Base-by-base conservation (phyloP, 2,797 vertebrate species). In the Malurus splendens region DNA sequence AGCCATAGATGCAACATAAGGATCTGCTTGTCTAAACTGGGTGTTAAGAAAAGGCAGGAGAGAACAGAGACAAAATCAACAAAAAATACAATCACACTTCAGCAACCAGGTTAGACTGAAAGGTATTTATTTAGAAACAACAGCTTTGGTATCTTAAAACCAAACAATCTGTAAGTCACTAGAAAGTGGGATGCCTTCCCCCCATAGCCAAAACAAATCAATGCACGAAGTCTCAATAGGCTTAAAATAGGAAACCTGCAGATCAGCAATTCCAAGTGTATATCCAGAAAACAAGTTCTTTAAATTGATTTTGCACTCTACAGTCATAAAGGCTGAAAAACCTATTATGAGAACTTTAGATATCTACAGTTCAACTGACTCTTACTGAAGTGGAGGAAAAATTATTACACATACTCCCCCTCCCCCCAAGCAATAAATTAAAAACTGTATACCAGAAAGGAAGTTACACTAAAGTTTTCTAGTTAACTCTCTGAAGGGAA, bases 81-180 rank as follows among this genome's bases (percentile, higher is more conserved):
- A 24, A 54, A 47, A 65, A 52, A 24, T 22, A 15, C 48, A 76
- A 38, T 12, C 18, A 54, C 51, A 36, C 28, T 57, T 36, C 4
- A 65, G 38, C 27, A 51, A 50, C 76, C 92, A 93, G 81, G 66
- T 84, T 75, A 90, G 88, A 90, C 90, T 94, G 86, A 97, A 96
- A 97, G 80, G 18, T 78, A 83, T 97, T 97, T 97, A 97, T 97
- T 97, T 96, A 96, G 94, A 97, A 96, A 96, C 92, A 94, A 95
- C 94, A 96, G 93, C 97, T 97, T 97, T 97, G 97, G 97, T 96
- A 96, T 96, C 95, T 97, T 86, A 96, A 97, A 97, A 96, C 92
- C 95, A 95, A 96, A 94, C 41, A 70, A 94, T 84, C 78, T 95
- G 94, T 90, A 82, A 94, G 92, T 94, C 90, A 78, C 90, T 95